Conservation (phyloP, 2,113 vertebrate genomes). For the Corythaeola cristata region DNA sequence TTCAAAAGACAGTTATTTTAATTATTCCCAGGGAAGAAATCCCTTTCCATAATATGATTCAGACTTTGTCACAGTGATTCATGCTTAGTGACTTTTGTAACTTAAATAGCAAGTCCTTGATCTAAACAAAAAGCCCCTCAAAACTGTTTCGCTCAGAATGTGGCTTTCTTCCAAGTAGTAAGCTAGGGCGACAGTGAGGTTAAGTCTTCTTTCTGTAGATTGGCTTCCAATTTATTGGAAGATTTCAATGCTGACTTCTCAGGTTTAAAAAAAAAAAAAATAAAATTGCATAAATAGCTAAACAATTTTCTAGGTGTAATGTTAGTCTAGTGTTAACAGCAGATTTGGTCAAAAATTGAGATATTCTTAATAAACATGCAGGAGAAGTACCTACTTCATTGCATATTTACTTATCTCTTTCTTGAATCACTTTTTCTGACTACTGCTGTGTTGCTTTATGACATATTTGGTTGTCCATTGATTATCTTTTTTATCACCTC, state of each 20-base stretch:
- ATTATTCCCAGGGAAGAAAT: background rate
- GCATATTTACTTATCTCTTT: background rate
- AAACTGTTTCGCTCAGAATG: background rate
- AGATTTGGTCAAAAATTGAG: background rate
- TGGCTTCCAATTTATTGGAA: background rate
- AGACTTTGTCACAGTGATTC: background rate
- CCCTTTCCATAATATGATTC: background rate
- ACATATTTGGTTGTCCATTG: background rate
- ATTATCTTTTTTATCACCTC: background rate
- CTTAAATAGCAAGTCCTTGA: background rate
- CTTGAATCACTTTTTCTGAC: background rate
- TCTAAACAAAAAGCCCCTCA: background rate
- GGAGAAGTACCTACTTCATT: background rate
- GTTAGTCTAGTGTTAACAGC: background rate
- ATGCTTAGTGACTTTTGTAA: background rate
- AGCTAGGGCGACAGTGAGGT: background rate
- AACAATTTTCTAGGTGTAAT: background rate
- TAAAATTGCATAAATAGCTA: background rate
- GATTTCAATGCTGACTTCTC: background rate
- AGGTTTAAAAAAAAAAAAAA: background rate
- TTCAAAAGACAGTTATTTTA: background rate
- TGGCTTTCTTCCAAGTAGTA: background rate
- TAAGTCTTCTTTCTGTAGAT: background rate
- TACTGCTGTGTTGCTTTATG: background rate
- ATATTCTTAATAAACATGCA: background rate